A percentile compares a stretch with the other conserved stretches of the same genome.
Conservation (phyloP, 2,113 vertebrate genomes). For the Cynopterus brachyotis region DNA sequence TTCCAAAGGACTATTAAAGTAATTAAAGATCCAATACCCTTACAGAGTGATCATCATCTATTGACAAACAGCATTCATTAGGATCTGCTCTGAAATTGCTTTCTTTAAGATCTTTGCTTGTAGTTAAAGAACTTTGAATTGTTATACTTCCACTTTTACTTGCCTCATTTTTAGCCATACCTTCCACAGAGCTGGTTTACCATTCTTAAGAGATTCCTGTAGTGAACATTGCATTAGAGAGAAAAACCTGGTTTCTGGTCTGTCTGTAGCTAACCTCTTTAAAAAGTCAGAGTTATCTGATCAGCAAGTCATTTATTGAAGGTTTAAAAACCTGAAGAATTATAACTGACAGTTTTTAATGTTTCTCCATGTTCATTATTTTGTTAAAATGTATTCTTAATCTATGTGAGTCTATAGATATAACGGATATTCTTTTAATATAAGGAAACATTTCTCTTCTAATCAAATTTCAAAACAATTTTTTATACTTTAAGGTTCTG, state of each 20-base stretch:
- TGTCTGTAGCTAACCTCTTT: background rate
- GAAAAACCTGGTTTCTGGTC: background rate
- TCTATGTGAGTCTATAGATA: background rate
- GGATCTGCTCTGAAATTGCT: background rate
- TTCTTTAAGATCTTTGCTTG: background rate
- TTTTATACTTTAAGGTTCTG: background rate
- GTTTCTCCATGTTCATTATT: background rate
- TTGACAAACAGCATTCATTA: background rate
- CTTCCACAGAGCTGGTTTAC: background rate
- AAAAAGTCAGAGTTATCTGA: background rate
- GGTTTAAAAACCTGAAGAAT: background rate
- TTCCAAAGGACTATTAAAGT: background rate
- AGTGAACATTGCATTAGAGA: background rate
- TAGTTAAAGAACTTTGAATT: background rate
- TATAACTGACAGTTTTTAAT: background rate
- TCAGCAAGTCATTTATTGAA: background rate
- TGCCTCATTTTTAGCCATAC: background rate
- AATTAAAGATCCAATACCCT: background rate
- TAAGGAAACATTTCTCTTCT: background rate
- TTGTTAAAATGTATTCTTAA: background rate
- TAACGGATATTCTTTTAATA: background rate
- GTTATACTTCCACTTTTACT: background rate
- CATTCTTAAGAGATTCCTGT: background rate
- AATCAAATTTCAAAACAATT: background rate
- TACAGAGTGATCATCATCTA: background rate